Conservation (phyloP, 1,140 invertebrate genomes). For the Drosophila burlai region DNA sequence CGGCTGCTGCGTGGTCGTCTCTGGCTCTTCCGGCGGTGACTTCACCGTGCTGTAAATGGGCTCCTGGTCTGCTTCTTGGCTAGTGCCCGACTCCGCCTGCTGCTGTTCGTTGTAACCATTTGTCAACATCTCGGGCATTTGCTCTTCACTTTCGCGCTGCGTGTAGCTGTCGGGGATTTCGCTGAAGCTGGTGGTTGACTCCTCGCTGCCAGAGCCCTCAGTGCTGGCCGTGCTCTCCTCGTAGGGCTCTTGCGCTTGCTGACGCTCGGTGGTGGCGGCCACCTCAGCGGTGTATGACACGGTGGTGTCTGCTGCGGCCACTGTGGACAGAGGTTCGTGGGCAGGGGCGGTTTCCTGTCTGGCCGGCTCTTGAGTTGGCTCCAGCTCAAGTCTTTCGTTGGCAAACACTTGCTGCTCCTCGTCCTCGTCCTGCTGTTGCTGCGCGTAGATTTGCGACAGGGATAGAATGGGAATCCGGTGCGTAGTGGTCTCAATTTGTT, state of each 20-base stretch:
- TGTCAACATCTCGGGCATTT: conserved; percentile 73
- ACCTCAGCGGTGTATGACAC: conserved; percentile 10
- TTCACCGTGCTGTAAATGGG: conserved; percentile 23
- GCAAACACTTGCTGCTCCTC: conserved; percentile 63
- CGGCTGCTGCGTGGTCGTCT: conserved; percentile 31
- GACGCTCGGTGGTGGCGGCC: conserved; percentile 18
- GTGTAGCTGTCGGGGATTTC: conserved; percentile 22
- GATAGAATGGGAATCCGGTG: conserved; percentile 61
- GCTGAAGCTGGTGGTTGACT: conserved; percentile 35
- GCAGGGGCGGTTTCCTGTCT: conserved; percentile 41
- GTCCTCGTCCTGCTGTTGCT: conserved; percentile 73
- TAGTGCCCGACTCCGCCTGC: conserved; percentile 24
- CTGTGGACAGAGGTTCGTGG: conserved; percentile 3
- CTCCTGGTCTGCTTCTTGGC: not conserved
- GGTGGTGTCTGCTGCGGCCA: conserved; percentile 9
- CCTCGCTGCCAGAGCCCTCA: conserved; percentile 34
- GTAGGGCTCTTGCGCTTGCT: conserved; percentile 12
- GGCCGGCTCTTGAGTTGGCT: conserved; percentile 39
- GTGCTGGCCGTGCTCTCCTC: conserved; percentile 39
- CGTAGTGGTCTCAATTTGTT: conserved; percentile 48
- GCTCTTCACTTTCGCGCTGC: conserved; percentile 49
- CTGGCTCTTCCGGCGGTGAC: conserved; percentile 25
- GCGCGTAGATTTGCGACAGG: conserved; percentile 76
- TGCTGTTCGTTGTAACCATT: conserved; percentile 68
- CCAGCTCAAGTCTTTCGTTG: conserved; percentile 42